Percentiles rank a stretch among this genome's conserved stretches.
Conservation (phyloP, 2,888 invertebrate genomes). For the Microctonus aethiopoides region DNA sequence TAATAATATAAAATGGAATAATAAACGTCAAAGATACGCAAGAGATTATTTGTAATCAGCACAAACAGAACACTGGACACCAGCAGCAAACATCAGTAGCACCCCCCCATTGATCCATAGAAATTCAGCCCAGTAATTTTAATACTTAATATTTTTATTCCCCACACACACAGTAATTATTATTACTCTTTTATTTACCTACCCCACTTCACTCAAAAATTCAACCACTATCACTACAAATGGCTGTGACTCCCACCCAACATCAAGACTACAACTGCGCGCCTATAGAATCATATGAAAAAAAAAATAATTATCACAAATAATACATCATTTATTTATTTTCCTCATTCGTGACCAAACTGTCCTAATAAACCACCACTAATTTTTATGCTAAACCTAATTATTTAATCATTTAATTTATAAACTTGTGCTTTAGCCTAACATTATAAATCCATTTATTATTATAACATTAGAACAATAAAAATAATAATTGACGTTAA, state of each 20-base stretch:
- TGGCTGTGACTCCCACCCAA: neutral
- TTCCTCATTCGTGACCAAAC: too few species aligned
- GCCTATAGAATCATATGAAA: neutral
- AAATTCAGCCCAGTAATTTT: conserved; percentile 2
- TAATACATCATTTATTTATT: too few species aligned
- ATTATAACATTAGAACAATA: too few species aligned
- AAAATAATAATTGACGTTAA: neutral
- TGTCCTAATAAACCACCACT: too few species aligned
- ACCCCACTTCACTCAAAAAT: neutral
- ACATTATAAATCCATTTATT: too few species aligned
- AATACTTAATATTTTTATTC: neutral
- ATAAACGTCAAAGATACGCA: neutral
- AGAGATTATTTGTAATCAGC: neutral
- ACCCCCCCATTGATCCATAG: conserved; percentile 11
- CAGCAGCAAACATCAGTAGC: neutral
- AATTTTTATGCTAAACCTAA: too few species aligned
- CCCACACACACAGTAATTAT: neutral
- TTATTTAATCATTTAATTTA: too few species aligned
- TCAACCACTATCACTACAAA: neutral
- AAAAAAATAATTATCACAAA: neutral
- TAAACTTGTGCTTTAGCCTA: too few species aligned
- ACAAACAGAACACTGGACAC: neutral
- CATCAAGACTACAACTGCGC: neutral
- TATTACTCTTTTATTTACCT: neutral
- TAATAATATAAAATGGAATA: neutral